These are phyloP conservation scores for Ctenicera cuprea DNA, from an alignment of 2,888 invertebrate genomes.

Conservation along the genomic window DNA sequence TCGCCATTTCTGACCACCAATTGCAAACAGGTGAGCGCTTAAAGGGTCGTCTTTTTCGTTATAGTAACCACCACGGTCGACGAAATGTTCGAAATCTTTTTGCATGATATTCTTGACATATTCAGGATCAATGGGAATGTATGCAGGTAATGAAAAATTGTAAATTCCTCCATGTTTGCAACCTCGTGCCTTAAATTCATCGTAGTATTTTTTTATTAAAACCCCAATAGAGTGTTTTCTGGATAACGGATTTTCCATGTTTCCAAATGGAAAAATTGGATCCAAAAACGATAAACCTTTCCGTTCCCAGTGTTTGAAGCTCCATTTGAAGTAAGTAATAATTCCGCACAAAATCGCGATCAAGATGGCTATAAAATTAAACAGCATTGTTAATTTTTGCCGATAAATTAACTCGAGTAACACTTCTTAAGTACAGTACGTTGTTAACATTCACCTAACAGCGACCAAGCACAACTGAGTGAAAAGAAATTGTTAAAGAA, in stretches of 20 bases:
- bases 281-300: neutral
- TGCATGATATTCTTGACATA: slow-evolving; percentile 70
- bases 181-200: slow-evolving; percentile 47
- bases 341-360: no score
- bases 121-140: slow-evolving; percentile 65
- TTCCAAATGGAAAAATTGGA: neutral
- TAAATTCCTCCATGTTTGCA: slow-evolving; percentile 43
- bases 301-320: neutral
- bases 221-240: neutral
- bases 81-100: slow-evolving; percentile 71
- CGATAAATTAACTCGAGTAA: no score
- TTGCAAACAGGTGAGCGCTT: slow-evolving; percentile 67
- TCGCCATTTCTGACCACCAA: slow-evolving; percentile 72
- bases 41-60: slow-evolving; percentile 69
- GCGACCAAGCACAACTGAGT: no score
- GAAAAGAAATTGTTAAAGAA: no score
- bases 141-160: neutral
- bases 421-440: no score
- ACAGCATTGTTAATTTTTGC: no score
- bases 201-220: slow-evolving; percentile 28
- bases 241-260: neutral
- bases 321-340: no score
- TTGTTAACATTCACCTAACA: no score
- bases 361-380: no score
- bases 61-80: slow-evolving; percentile 70